Evolutionary conservation across 2,888 invertebrate genomes (phyloP).

Genomic region (Venustoraphidia nigricollis): DNA sequence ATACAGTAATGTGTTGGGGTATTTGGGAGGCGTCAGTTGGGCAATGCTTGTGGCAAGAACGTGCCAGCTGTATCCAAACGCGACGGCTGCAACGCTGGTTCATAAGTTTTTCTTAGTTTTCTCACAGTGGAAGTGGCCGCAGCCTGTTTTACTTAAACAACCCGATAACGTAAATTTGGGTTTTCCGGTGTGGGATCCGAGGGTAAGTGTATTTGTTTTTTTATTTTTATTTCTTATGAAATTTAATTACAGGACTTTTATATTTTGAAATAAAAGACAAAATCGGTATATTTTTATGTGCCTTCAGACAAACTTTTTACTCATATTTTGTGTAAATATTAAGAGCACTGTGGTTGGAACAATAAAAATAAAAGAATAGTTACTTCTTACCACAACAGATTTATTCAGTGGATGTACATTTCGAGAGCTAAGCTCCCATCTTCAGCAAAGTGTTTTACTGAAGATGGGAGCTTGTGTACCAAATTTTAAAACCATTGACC

Average conservation of each 20-base stretch:
- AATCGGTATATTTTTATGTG: too few species aligned
- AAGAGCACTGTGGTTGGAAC: too few species aligned
- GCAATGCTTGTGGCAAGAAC: constrained; percentile 98
- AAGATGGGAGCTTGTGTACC: too few species aligned
- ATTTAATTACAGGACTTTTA: background rate
- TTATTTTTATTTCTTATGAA: background rate
- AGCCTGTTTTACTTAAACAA: constrained; percentile 89
- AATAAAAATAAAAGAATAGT: too few species aligned
- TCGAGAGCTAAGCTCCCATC: too few species aligned
- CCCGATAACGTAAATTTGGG: constrained; percentile 76
- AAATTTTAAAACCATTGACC: too few species aligned
- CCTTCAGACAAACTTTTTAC: too few species aligned
- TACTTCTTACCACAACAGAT: too few species aligned
- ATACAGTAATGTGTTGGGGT: constrained; percentile 96
- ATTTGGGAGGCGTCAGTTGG: constrained; percentile 97
- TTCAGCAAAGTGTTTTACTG: too few species aligned
- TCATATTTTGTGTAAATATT: too few species aligned
- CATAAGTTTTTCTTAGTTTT: constrained; percentile 98
- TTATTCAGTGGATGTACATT: too few species aligned
- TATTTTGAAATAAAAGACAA: too few species aligned
- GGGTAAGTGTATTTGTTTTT: constrained; percentile 37
- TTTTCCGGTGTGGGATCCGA: constrained; percentile 95
- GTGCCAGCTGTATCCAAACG: constrained; percentile 96
- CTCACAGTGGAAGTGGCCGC: constrained; percentile 98
- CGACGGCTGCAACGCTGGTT: constrained; percentile 83